A percentile compares a stretch with the other conserved stretches of the same genome.
These are phyloP conservation scores for Pseudachorutes palmiensis DNA, from an alignment of 1,140 invertebrate species.

Conservation along the genomic window DNA sequence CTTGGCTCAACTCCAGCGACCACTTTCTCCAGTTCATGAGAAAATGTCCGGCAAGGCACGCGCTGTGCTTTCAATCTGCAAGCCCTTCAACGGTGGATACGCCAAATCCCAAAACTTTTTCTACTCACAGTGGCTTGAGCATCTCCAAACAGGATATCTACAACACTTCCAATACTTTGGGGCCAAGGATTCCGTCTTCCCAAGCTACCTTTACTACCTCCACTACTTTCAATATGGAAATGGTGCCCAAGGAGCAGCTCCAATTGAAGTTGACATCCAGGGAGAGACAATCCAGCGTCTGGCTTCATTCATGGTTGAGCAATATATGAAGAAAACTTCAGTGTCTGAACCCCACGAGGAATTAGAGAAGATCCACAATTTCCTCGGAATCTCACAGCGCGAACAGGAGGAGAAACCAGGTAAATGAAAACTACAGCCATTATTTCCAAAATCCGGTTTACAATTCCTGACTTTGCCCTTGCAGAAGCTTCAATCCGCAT, in stretches of 20 bases:
- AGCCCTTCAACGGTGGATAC: conserved; percentile 26
- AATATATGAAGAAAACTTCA: background rate
- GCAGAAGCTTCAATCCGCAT: conserved; percentile 25
- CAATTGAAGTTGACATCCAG: conserved; percentile 23
- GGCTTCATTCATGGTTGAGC: background rate
- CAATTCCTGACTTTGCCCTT: too few relatives aligned
- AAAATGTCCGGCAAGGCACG: conserved; percentile 26
- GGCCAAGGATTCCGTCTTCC: conserved; percentile 28
- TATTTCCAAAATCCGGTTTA: too few relatives aligned
- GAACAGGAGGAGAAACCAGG: conserved; percentile 23
- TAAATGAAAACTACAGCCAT: too few relatives aligned
- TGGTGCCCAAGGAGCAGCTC: conserved; percentile 19
- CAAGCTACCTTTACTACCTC: conserved; percentile 32
- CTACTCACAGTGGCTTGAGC: conserved; percentile 16
- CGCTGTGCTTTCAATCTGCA: conserved; percentile 33
- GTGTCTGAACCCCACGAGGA: background rate
- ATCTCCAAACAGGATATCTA: conserved; percentile 27
- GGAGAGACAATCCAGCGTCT: conserved; percentile 25
- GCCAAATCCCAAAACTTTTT: conserved; percentile 34
- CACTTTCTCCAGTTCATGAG: conserved; percentile 14
- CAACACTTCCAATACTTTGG: conserved; percentile 27
- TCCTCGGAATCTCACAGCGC: conserved; percentile 28
- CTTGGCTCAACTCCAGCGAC: conserved; percentile 23
- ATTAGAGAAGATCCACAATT: conserved; percentile 14
- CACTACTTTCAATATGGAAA: conserved; percentile 31